A percentile compares a stretch with the other conserved stretches of the same genome.
phyloP scores from a whole-genome alignment of 1,140 invertebrate species.

The Scaptomyza graminum region DNA sequence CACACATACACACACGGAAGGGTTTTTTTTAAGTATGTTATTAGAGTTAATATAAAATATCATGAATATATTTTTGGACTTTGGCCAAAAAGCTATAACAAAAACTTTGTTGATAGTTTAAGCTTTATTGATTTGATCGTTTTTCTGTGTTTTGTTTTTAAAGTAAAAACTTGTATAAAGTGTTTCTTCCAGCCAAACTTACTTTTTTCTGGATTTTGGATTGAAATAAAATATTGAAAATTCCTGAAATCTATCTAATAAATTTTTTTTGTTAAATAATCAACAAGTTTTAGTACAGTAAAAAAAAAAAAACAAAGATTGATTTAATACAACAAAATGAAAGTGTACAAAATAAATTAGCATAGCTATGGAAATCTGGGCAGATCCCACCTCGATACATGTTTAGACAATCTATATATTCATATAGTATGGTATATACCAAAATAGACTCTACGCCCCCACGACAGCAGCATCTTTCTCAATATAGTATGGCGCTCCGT shows the following conservation, averaged over 20 bases:
- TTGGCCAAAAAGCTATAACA: too few relatives aligned
- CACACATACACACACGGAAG: neutral
- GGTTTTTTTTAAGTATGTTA: neutral
- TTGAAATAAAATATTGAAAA: neutral
- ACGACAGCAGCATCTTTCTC: constrained; percentile 53
- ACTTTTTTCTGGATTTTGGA: too few relatives aligned
- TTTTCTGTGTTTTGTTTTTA: too few relatives aligned
- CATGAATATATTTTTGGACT: neutral
- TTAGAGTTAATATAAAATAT: constrained; percentile 1
- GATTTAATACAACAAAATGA: constrained; percentile 30
- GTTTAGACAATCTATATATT: too few relatives aligned
- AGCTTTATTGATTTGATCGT: too few relatives aligned
- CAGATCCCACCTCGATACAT: neutral
- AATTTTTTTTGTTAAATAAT: constrained; percentile 1
- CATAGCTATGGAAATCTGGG: constrained; percentile 18
- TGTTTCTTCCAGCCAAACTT: too few relatives aligned
- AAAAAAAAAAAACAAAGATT: constrained; percentile 33
- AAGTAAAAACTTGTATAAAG: too few relatives aligned
- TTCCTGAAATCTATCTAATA: constrained; percentile 16
- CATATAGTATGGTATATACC: too few relatives aligned
- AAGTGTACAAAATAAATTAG: constrained; percentile 55
- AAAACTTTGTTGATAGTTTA: too few relatives aligned
- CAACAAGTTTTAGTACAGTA: constrained; percentile 12
- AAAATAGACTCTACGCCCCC: constrained; percentile 21
- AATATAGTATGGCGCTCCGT: constrained; percentile 69